These are phyloP conservation scores for Leucoraja erinaceus DNA, from an alignment of 2,113 vertebrate genomes.

Conservation along the genomic window DNA sequence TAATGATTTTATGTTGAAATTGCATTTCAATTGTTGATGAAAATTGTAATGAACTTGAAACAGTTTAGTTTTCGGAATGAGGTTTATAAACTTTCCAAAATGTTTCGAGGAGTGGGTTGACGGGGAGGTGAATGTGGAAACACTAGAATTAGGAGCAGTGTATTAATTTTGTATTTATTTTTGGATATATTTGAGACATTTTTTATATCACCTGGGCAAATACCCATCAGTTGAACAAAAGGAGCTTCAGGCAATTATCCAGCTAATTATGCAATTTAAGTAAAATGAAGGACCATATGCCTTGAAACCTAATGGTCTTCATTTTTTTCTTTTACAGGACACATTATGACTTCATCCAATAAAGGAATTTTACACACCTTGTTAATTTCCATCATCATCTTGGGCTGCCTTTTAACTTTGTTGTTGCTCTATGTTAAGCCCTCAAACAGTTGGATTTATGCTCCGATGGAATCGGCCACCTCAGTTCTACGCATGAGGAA, in stretches of 20 bases:
- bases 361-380: conserved; percentile 91
- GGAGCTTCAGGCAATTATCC: neutral
- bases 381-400: conserved; percentile 75
- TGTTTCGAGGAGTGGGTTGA: too few relatives aligned
- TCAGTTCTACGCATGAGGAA: conserved; percentile 79
- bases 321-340: conserved; percentile 60
- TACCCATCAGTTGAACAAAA: neutral
- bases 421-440: conserved; percentile 95
- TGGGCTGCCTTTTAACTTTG: conserved; percentile 88
- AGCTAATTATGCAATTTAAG: neutral
- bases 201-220: neutral
- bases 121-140: too few relatives aligned
- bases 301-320: neutral
- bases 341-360: conserved; percentile 89
- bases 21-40: too few relatives aligned
- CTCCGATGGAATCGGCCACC: conserved; percentile 79
- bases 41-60: too few relatives aligned
- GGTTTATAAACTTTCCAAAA: too few relatives aligned
- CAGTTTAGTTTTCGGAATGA: too few relatives aligned
- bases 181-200: neutral
- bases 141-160: too few relatives aligned
- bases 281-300: neutral
- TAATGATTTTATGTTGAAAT: neutral
- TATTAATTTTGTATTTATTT: neutral
- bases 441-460: conserved; percentile 83